Percentiles rank a stretch among this genome's conserved stretches.
Evolutionary conservation across 2,797 vertebrate species (phyloP).

Genomic region (Hyperoplus lanceolatus): DNA sequence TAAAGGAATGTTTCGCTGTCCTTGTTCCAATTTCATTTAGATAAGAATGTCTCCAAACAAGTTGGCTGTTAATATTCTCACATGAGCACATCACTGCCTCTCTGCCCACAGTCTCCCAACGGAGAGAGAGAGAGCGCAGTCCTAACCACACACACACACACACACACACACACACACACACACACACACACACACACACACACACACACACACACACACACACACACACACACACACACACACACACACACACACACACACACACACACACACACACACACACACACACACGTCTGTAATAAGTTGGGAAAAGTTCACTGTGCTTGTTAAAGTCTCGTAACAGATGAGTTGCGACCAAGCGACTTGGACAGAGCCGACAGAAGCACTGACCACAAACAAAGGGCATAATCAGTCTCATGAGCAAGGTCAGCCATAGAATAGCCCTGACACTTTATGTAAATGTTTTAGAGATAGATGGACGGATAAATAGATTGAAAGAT

Average conservation of each 20-base stretch:
- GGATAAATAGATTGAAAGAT: conserved; percentile 3
- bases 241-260: conserved; percentile 70
- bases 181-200: conserved; percentile 70
- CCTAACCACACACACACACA: conserved; percentile 67
- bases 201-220: conserved; percentile 69
- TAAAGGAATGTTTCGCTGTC: conserved; percentile 85
- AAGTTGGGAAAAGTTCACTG: conserved; percentile 84
- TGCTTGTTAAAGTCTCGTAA: conserved; percentile 81
- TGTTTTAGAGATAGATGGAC: conserved; percentile 31
- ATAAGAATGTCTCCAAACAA: conserved; percentile 86
- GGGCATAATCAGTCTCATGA: conserved; percentile 46
- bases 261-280: conserved; percentile 66
- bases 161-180: conserved; percentile 71
- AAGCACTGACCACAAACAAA: conserved; percentile 71
- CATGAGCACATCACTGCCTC: conserved; percentile 84
- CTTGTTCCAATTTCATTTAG: conserved; percentile 88
- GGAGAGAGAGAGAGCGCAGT: conserved; percentile 74
- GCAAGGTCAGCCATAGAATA: conserved; percentile 62
- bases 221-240: conserved; percentile 71
- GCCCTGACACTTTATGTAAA: conserved; percentile 38
- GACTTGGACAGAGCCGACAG: conserved; percentile 60
- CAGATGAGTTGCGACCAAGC: conserved; percentile 68
- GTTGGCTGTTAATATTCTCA: conserved; percentile 86
- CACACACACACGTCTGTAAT: conserved; percentile 77
- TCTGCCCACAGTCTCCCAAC: conserved; percentile 72